Conservation (phyloP, 2,113 vertebrate species). For the Pica pica region DNA sequence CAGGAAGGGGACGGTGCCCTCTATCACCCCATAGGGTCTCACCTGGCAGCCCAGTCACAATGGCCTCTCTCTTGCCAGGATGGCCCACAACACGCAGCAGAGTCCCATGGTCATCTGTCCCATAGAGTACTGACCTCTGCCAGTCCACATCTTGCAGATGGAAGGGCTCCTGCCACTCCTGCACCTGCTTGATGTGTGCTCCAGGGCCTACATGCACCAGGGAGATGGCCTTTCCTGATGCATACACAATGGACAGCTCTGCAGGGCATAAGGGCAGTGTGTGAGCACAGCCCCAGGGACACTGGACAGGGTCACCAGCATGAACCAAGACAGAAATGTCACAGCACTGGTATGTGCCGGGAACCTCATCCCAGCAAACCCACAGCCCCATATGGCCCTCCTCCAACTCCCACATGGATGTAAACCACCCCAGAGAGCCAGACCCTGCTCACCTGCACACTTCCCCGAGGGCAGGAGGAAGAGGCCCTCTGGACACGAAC, state of each 20-base stretch:
- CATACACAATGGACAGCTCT: slow-evolving; percentile 82
- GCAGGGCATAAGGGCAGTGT: background rate
- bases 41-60: slow-evolving; percentile 77
- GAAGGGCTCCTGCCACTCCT: slow-evolving; percentile 65
- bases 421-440: background rate
- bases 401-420: background rate
- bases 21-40: background rate
- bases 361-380: background rate
- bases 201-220: slow-evolving; percentile 72
- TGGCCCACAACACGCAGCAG: slow-evolving; percentile 67
- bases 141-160: slow-evolving; percentile 84
- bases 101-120: slow-evolving; percentile 76
- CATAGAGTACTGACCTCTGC: slow-evolving; percentile 80
- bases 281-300: background rate
- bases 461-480: slow-evolving; percentile 74
- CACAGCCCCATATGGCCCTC: background rate
- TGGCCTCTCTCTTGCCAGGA: slow-evolving; percentile 58
- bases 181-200: slow-evolving; percentile 41
- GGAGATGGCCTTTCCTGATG: slow-evolving; percentile 65
- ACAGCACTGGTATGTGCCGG: background rate
- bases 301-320: accelerated
- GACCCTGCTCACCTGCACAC: slow-evolving; percentile 78
- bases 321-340: background rate
- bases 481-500: slow-evolving; percentile 78
- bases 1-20: background rate